Percentiles rank a stretch among this genome's conserved stretches.
phyloP scores from a whole-genome alignment of 2,797 vertebrate species.

The Enteromius afrohamiltoni region DNA sequence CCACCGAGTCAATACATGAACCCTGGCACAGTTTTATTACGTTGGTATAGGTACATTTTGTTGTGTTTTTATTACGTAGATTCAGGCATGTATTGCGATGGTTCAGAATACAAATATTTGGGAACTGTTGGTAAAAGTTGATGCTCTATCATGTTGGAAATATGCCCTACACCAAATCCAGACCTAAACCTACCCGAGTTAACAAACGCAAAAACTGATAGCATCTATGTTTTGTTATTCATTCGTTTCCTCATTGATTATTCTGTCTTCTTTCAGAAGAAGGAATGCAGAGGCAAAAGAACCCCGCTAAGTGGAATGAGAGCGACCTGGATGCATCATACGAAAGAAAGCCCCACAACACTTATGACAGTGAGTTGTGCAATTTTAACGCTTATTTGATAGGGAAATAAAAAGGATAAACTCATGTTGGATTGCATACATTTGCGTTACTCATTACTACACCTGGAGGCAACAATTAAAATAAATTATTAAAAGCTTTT shows the following conservation, averaged over 20 bases:
- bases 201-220: too few species aligned
- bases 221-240: not conserved
- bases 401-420: not conserved
- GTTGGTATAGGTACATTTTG: too few species aligned
- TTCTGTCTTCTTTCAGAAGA: constrained; percentile 76
- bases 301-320: constrained; percentile 85
- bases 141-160: too few species aligned
- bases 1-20: too few species aligned
- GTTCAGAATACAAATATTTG: too few species aligned
- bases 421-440: not conserved
- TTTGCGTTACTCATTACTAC: not conserved
- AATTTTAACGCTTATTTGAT: not conserved
- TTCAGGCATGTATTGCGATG: too few species aligned
- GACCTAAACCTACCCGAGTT: too few species aligned
- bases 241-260: not conserved
- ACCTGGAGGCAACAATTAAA: not conserved
- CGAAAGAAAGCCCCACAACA: constrained; percentile 82
- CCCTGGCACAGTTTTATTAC: too few species aligned
- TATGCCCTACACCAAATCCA: too few species aligned
- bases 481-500: not conserved
- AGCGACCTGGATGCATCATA: constrained; percentile 86
- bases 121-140: too few species aligned
- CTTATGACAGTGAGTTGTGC: constrained; percentile 80
- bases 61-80: too few species aligned
- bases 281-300: constrained; percentile 72